Conservation (phyloP, 2,888 invertebrate genomes). For the Cybosia mesomella region DNA sequence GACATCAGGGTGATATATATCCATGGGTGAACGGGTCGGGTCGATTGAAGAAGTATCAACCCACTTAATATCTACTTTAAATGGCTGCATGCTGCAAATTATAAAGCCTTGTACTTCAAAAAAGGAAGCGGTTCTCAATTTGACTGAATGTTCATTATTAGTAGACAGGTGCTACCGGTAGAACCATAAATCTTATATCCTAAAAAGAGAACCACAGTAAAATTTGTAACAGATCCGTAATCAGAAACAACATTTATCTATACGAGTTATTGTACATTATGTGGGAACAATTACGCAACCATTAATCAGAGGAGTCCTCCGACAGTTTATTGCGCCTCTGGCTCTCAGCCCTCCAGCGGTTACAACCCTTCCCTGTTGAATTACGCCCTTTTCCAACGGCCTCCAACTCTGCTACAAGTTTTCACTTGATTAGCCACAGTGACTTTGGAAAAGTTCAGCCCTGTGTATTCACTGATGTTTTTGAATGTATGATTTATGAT, state of each 20-base stretch:
- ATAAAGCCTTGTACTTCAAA: too few relatives aligned
- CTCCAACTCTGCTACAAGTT: slow-evolving; percentile 72
- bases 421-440: slow-evolving; percentile 78
- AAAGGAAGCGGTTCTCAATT: too few relatives aligned
- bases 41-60: too few relatives aligned
- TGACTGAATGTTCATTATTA: not conserved
- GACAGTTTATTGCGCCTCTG: slow-evolving; percentile 75
- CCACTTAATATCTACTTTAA: too few relatives aligned
- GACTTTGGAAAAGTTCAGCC: slow-evolving; percentile 62
- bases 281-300: slow-evolving; percentile 82
- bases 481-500: slow-evolving; percentile 59
- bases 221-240: slow-evolving; percentile 31
- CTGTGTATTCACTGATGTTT: slow-evolving; percentile 58
- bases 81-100: too few relatives aligned
- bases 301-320: slow-evolving; percentile 79
- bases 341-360: slow-evolving; percentile 71
- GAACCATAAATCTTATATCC: slow-evolving; percentile 10
- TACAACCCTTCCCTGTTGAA: slow-evolving; percentile 72
- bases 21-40: too few relatives aligned
- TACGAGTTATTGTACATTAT: slow-evolving; percentile 78
- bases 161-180: not conserved
- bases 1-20: too few relatives aligned
- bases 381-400: slow-evolving; percentile 69
- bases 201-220: slow-evolving; percentile 10
- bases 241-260: slow-evolving; percentile 63